Percentiles rank a stretch among this genome's conserved stretches.
phyloP scores from a whole-genome alignment of 2,113 vertebrate species.

The Alligator sinensis region DNA sequence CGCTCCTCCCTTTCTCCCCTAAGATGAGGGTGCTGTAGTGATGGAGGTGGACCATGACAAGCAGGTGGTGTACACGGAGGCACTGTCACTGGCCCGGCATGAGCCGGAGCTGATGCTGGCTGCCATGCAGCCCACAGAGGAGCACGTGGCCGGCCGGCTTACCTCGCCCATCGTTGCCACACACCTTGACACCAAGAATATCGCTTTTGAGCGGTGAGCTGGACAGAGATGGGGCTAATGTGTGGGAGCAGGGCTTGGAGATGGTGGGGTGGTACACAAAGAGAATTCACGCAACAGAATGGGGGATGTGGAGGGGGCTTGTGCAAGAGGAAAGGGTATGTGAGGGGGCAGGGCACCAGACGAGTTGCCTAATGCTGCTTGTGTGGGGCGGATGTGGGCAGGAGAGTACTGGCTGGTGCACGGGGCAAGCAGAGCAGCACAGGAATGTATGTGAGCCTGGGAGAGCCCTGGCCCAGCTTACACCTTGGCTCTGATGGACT shows the following conservation, averaged over 20 bases:
- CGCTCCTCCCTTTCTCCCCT: fast-evolving
- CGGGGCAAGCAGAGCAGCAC: background rate
- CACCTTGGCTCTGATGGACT: too few species aligned
- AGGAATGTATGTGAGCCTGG: background rate
- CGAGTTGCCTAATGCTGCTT: too few species aligned
- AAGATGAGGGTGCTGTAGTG: conserved; percentile 92
- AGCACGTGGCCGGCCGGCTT: conserved; percentile 91
- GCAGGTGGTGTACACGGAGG: conserved; percentile 95
- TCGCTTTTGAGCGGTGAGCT: conserved; percentile 92
- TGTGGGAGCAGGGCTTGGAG: background rate
- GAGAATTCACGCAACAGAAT: background rate
- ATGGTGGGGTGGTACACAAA: background rate
- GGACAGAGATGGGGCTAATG: fast-evolving
- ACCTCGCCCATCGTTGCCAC: conserved; percentile 95
- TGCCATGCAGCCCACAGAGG: conserved; percentile 92
- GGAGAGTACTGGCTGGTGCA: background rate
- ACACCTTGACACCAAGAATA: conserved; percentile 94
- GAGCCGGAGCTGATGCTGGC: conserved; percentile 91
- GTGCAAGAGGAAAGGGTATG: background rate
- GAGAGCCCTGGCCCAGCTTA: background rate
- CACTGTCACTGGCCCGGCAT: conserved; percentile 84
- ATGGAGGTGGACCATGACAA: conserved; percentile 98
- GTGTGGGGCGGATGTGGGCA: too few species aligned
- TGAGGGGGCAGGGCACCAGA: background rate
- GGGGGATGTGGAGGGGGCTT: background rate